These are phyloP conservation scores for Carterocephalus palaemon DNA, from an alignment of 2,888 invertebrate genomes.

Conservation along the genomic window DNA sequence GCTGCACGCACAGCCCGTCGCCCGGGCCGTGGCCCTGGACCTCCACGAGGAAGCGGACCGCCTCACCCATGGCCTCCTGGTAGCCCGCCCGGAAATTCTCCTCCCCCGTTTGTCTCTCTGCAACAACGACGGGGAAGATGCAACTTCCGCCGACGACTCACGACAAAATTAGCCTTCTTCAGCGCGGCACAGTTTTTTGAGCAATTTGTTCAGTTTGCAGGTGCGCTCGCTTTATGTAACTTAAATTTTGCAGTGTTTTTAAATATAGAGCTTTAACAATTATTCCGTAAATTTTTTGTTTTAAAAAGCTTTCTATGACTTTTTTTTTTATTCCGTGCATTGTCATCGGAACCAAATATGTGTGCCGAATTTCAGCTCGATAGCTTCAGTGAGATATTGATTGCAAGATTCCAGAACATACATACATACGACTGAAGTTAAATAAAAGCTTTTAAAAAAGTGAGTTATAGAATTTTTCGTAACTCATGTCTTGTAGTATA, in stretches of 20 bases:
- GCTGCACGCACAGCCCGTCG: conserved; percentile 89
- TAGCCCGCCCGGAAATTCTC: conserved; percentile 87
- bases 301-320: conserved; percentile 2
- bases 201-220: conserved; percentile 24
- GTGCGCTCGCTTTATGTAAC: conserved; percentile 23
- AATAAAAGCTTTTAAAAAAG: too few species aligned
- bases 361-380: too few species aligned
- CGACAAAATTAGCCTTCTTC: conserved; percentile 56
- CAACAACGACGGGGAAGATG: conserved; percentile 47
- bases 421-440: too few species aligned
- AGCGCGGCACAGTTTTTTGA: conserved; percentile 31
- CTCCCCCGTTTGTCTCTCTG: conserved; percentile 51
- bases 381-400: too few species aligned
- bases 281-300: too few species aligned
- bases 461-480: too few species aligned
- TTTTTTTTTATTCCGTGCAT: too few species aligned
- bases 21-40: conserved; percentile 87
- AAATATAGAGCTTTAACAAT: conserved; percentile 27
- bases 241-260: not conserved
- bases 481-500: too few species aligned
- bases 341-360: too few species aligned
- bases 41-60: conserved; percentile 92
- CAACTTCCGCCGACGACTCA: conserved; percentile 39
- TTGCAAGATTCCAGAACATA: too few species aligned
- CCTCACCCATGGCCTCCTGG: conserved; percentile 94